Conservation (phyloP, 2,113 vertebrate species). For the Onychostruthus taczanowskii region DNA sequence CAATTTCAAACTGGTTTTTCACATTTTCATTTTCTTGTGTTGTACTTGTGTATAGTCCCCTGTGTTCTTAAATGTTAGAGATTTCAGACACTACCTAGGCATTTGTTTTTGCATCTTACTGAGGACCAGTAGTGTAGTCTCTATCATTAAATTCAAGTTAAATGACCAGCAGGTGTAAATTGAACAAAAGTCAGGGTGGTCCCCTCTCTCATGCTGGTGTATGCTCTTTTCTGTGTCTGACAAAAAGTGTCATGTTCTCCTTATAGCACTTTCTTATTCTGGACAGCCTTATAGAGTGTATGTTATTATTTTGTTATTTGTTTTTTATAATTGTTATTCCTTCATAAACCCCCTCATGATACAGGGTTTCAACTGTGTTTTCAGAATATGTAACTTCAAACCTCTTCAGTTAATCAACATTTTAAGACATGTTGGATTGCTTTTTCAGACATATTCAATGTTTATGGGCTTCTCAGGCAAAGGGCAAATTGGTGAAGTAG, state of each 20-base stretch:
- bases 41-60: background rate
- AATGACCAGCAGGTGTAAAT: background rate
- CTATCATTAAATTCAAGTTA: background rate
- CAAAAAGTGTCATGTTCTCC: background rate
- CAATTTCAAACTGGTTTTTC: background rate
- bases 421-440: background rate
- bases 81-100: background rate
- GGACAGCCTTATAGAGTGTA: background rate
- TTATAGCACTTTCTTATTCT: background rate
- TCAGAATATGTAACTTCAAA: background rate
- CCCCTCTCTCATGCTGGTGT: background rate
- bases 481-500: background rate
- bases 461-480: background rate
- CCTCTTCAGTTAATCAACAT: background rate
- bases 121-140: background rate
- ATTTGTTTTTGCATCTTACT: background rate
- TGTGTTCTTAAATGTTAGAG: background rate
- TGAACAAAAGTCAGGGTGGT: background rate
- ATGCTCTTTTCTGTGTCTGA: background rate
- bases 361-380: background rate
- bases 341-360: fast-evolving
- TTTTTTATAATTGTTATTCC: background rate
- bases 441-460: background rate
- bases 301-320: background rate
- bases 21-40: background rate